Base-by-base conservation (phyloP, 2,797 vertebrate genomes). In the Danio choprae region DNA sequence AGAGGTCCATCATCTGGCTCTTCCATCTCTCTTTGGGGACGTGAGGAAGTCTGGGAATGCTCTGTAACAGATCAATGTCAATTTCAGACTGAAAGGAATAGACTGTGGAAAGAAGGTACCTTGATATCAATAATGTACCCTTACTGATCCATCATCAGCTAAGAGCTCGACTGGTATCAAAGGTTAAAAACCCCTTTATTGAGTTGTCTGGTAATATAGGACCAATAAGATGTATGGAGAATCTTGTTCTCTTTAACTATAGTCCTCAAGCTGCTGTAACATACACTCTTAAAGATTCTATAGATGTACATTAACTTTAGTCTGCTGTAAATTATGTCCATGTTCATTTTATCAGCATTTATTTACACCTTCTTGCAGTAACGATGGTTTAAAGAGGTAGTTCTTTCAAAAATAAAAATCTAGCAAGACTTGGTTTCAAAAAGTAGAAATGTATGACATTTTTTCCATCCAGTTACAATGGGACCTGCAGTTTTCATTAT, bases 101-200 rank as follows among this genome's bases (percentile, higher is more conserved):
- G n/a, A 64, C 59, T 71, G 75, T 77, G 70, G 64, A 81, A 50
- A 64, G 71, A 67, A 44, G 36, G 53, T 62, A 55, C 62, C 69
- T 81, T 64, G 71, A 67, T 77, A 87, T 86, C 83, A 85, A 83
- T 84, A 84, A 86, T 84, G 77, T 59, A 83, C 84, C 74, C 53
- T 12, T 67, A 62, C 15, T 81, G 62, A 84, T 87, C 81, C 71
- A 64, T 82, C 58, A 59, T 78, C 50, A 64, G 67, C 81, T 77
- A 79, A 82, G 81, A 78, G 77, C 76, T 38, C 71, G 77, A 43
- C 74, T 83, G 80, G 79, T 74, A 82, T 83, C 68, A 77, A 77
- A 85, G 63, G 84, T 76, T 80, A 83, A 55, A 79, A 63, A 82
- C 59, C 53, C 72, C 76, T 74, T 22, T 58, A 84, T 77, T 65